These are phyloP conservation scores for Chymomyza fuscimana DNA, from an alignment of 2,888 invertebrate genomes.

Conservation along the genomic window DNA sequence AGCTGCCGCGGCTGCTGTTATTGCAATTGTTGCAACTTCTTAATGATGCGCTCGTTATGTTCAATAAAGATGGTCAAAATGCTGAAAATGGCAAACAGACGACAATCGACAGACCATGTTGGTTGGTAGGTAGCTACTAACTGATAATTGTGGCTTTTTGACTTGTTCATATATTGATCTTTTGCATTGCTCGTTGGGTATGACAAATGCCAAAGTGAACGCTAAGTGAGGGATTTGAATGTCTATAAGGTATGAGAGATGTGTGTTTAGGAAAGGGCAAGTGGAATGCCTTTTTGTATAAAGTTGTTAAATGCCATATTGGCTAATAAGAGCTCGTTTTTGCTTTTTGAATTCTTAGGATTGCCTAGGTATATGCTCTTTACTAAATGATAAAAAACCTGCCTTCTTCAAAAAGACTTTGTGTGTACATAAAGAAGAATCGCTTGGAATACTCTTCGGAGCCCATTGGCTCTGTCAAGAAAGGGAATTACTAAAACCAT, in stretches of 20 bases:
- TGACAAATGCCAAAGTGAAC: conserved; percentile 53
- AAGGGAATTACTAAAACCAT: too few species aligned
- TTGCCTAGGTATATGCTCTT: not conserved
- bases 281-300: not conserved
- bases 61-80: not conserved
- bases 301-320: not conserved
- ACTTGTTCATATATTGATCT: not conserved
- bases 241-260: not conserved
- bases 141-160: conserved; percentile 51
- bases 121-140: conserved; percentile 25
- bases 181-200: conserved; percentile 2
- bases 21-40: not conserved
- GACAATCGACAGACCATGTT: not conserved
- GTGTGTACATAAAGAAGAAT: too few species aligned
- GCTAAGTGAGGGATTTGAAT: conserved; percentile 34
- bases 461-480: too few species aligned
- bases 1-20: too few species aligned
- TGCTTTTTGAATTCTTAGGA: not conserved
- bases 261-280: not conserved
- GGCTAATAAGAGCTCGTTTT: not conserved
- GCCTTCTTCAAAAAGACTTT: too few species aligned
- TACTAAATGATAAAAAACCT: not conserved
- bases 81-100: conserved; percentile 24
- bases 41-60: not conserved
- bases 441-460: too few species aligned